Evolutionary conservation across 2,888 invertebrate species (phyloP), one percentile per base, ranked within the genome.

Genomic region (Chrysolina haemoptera): DNA sequence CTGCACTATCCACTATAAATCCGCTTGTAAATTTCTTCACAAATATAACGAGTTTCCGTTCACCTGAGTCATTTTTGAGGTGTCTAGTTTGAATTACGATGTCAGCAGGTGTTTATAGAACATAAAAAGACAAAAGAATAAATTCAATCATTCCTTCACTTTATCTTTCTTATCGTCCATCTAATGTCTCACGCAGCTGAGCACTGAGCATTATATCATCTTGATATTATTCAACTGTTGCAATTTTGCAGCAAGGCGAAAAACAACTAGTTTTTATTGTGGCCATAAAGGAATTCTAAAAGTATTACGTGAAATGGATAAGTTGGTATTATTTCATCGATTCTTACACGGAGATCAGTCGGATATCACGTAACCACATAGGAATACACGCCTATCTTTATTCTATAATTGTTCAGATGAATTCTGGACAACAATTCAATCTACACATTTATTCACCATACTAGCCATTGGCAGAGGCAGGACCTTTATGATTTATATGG

Each of bases 201-300:
- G 59, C 59, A 59, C 2, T 27, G 16, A 27, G 59, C 35, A 59
- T 59, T 59, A 59, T 59, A 59, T 59, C 59, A 59, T 59, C 59
- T 35, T 27, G 59, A 59, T 59, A 35, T 59, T 35, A 59, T 59
- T 59, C 59, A 59, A 59, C 27, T 59, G 59, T 59, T 35, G 35
- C 16, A 59, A 59, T n/a, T 59, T n/a, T 10, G 59, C 35, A 27
- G 59, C 14, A 59, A 14, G 22, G 27, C 27, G n/a, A 59, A 59
- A 59, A 59, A 55, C 55, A 27, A 27, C 59, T 27, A 22, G 59
- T 59, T 59, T 59, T 59, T 59, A 35, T 35, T n/a, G 59, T n/a
- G 22, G 27, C 59, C 59, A 59, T 14, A 35, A 59, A 59, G 59
- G 35, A 27, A 59, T 59, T 27, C 59, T 59, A 59, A 59, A 22